phyloP scores from a whole-genome alignment of 1,140 invertebrate species.

The Scaptodrosophila lebanonensis region DNA sequence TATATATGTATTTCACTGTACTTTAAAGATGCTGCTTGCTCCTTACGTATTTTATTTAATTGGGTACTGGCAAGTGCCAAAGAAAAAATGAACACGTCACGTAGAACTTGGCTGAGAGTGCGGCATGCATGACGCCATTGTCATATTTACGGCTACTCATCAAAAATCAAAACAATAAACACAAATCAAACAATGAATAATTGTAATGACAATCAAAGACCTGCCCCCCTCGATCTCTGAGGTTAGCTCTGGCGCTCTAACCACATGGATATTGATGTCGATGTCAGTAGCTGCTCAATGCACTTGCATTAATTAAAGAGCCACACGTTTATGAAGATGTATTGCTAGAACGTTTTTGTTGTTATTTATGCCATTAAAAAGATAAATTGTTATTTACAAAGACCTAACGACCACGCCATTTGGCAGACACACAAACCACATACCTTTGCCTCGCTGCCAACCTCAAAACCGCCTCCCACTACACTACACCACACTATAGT shows the following conservation, averaged over 20 bases:
- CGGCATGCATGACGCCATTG: conserved; percentile 40
- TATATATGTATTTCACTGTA: no score
- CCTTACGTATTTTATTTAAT: conserved; percentile 64
- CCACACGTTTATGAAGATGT: neutral
- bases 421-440: conserved; percentile 18
- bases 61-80: conserved; percentile 52
- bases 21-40: no score
- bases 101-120: conserved; percentile 23
- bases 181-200: conserved; percentile 60
- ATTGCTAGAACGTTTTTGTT: neutral
- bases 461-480: conserved; percentile 26
- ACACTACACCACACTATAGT: conserved; percentile 4
- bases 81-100: conserved; percentile 41
- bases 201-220: conserved; percentile 37
- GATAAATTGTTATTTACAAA: conserved; percentile 53
- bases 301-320: conserved; percentile 8
- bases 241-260: conserved; percentile 23
- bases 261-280: conserved; percentile 3
- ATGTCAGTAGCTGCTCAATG: neutral
- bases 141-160: conserved; percentile 42
- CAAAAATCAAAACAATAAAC: conserved; percentile 44
- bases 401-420: conserved; percentile 16
- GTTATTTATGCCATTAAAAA: conserved; percentile 14
- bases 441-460: neutral
- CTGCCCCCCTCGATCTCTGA: no score